Evolutionary conservation across 2,113 vertebrate genomes (phyloP).

Genomic region (Orientallactaga bullata): DNA sequence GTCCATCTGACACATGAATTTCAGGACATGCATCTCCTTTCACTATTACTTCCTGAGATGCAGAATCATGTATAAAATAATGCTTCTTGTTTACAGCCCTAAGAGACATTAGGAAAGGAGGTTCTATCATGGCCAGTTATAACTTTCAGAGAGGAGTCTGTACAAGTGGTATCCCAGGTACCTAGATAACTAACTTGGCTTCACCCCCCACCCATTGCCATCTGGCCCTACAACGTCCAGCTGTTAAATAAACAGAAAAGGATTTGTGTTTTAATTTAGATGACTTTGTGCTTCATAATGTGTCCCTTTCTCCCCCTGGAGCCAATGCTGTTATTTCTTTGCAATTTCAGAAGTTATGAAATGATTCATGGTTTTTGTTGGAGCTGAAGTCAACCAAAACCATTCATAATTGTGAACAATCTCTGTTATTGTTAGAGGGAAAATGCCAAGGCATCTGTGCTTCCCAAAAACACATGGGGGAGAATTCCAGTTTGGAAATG

Average conservation of each 20-base stretch:
- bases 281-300: slow-evolving; percentile 60
- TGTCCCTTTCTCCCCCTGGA: slow-evolving; percentile 15
- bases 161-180: slow-evolving; percentile 37
- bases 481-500: slow-evolving; percentile 82
- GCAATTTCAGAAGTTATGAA: slow-evolving; percentile 83
- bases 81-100: background rate
- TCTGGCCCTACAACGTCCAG: slow-evolving; percentile 37
- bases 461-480: slow-evolving; percentile 77
- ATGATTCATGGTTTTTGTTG: slow-evolving; percentile 81
- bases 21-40: background rate
- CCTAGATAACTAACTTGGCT: slow-evolving; percentile 1
- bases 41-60: background rate
- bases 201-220: background rate
- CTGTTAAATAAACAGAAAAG: slow-evolving; percentile 64
- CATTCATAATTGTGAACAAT: slow-evolving; percentile 82
- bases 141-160: background rate
- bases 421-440: slow-evolving; percentile 83
- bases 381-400: slow-evolving; percentile 79
- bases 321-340: slow-evolving; percentile 76
- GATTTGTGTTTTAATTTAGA: slow-evolving; percentile 54
- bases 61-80: background rate
- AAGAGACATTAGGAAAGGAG: background rate
- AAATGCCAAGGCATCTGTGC: slow-evolving; percentile 80
- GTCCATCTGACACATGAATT: background rate
- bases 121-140: background rate